Evolutionary conservation across 2,797 vertebrate genomes (phyloP).

Genomic region (Lerista edwardsae): DNA sequence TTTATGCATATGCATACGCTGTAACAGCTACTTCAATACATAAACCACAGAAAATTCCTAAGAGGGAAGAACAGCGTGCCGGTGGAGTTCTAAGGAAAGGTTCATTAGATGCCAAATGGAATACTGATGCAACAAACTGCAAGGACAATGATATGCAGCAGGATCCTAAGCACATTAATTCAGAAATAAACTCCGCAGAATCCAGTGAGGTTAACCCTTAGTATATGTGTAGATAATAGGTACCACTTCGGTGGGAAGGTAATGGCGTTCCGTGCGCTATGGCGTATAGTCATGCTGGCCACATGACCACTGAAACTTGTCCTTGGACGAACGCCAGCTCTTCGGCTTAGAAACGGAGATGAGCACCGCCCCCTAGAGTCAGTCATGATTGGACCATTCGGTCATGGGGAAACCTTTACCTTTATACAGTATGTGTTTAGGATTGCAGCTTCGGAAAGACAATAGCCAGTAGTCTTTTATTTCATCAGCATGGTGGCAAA

Average conservation of each 20-base stretch:
- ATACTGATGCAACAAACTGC: neutral
- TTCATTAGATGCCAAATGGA: constrained; percentile 17
- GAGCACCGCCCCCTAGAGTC: too few relatives aligned
- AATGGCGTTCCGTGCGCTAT: too few relatives aligned
- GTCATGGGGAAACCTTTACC: too few relatives aligned
- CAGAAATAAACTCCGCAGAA: neutral
- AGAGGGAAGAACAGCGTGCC: neutral
- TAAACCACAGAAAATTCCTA: constrained; percentile 23
- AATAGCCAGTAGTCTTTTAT: neutral
- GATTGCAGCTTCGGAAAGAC: neutral
- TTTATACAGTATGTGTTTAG: neutral
- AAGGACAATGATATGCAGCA: neutral
- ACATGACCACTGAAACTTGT: too few relatives aligned
- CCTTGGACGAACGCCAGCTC: too few relatives aligned
- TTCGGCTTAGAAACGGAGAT: too few relatives aligned
- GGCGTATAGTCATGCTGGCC: too few relatives aligned
- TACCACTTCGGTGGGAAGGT: too few relatives aligned
- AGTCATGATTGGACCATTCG: too few relatives aligned
- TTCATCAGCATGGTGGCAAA: neutral
- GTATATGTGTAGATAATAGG: too few relatives aligned
- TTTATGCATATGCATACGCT: neutral
- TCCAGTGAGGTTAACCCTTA: fast-evolving
- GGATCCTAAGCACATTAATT: neutral
- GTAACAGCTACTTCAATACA: constrained; percentile 34
- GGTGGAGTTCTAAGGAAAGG: neutral